Evolutionary conservation across 2,113 vertebrate genomes (phyloP).

Genomic region (Rostratula benghalensis): DNA sequence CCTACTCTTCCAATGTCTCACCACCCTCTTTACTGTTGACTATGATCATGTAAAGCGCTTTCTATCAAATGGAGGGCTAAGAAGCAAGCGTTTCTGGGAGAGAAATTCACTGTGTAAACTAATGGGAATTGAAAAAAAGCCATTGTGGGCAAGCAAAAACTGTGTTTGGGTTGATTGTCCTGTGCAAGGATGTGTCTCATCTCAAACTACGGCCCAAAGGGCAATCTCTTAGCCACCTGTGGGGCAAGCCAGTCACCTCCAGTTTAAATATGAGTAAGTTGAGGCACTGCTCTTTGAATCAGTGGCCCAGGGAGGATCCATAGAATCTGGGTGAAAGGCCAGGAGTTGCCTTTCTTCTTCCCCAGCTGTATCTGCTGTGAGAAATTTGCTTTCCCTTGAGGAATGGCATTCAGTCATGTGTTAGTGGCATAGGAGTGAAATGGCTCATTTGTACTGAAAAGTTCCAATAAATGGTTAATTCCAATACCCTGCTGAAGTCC

Average conservation of each 20-base stretch:
- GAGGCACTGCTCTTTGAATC: neutral
- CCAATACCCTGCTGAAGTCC: neutral
- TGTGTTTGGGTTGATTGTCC: neutral
- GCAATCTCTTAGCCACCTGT: neutral
- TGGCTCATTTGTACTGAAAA: neutral
- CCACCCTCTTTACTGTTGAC: neutral
- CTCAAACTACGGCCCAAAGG: neutral
- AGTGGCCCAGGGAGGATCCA: neutral
- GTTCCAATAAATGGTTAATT: slow-evolving; percentile 4
- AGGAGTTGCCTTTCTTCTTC: neutral
- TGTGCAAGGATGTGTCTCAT: neutral
- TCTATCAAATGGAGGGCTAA: neutral
- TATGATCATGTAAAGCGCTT: neutral
- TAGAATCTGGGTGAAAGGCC: neutral
- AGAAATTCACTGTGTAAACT: neutral
- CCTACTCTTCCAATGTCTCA: neutral
- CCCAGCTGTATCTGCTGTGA: neutral
- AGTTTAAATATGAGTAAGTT: neutral
- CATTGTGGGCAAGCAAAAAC: neutral
- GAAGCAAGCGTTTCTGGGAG: neutral
- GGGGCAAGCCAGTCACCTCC: neutral
- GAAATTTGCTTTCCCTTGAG: neutral
- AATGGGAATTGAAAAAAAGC: neutral
- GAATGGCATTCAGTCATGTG: neutral
- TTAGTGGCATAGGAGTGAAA: neutral